These are phyloP conservation scores for Hipparchia semele DNA, from an alignment of 2,888 invertebrate genomes.

Conservation along the genomic window DNA sequence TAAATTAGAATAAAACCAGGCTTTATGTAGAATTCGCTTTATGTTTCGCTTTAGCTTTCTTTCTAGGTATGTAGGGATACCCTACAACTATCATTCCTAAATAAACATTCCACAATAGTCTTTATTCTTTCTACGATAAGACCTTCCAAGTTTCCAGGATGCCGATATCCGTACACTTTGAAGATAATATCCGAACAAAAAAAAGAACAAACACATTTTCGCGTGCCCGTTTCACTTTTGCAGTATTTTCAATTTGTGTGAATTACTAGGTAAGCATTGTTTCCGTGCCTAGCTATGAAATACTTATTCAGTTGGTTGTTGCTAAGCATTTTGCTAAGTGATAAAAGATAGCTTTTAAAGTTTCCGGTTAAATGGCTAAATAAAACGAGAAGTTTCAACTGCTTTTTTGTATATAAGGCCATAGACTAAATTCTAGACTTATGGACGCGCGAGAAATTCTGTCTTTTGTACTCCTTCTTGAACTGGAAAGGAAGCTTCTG, in stretches of 20 bases:
- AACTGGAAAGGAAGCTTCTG: no score
- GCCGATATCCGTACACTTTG: slow-evolving; percentile 6
- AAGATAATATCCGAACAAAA: slow-evolving; percentile 24
- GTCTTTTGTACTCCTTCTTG: no score
- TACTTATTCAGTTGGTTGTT: slow-evolving; percentile 15
- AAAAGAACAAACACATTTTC: slow-evolving; percentile 25
- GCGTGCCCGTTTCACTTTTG: slow-evolving; percentile 32
- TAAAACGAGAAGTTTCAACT: neutral
- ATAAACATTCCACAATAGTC: slow-evolving; percentile 25
- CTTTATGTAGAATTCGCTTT: no score
- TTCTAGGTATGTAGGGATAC: neutral
- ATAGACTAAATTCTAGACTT: no score
- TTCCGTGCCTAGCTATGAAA: slow-evolving; percentile 16
- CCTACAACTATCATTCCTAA: slow-evolving; percentile 23
- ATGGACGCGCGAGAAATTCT: no score
- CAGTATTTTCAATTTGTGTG: slow-evolving; percentile 28
- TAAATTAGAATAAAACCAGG: no score
- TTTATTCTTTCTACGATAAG: slow-evolving; percentile 23
- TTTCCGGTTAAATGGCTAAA: neutral
- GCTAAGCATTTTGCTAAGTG: neutral
- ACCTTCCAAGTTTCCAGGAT: slow-evolving; percentile 11
- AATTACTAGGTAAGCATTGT: slow-evolving; percentile 23
- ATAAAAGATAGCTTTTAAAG: slow-evolving; percentile 16
- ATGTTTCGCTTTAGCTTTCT: no score
- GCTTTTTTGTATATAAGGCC: no score